Base-by-base conservation (phyloP, 2,797 vertebrate species). In the Danio kyathit region DNA sequence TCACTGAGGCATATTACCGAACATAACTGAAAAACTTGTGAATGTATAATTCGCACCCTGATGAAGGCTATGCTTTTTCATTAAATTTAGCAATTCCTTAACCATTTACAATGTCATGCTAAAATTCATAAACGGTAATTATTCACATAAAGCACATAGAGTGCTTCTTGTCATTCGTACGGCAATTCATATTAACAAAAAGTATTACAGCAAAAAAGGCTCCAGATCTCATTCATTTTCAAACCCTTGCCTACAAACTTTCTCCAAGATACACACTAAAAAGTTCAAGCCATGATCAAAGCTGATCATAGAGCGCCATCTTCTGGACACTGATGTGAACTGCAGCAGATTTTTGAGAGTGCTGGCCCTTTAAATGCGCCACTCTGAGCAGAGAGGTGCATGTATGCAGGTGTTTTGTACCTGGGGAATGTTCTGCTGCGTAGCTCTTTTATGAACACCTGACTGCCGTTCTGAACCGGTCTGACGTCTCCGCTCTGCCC, bases 401-500 rank as follows among this genome's bases (percentile, higher is more conserved):
- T 38, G 21, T 64, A 17, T 7, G 17, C 12, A 56, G 7, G 54
- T 74, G 71, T 61, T 29, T 43, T n/a, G 1, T 61, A 99, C 98
- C 97, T 99, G 19, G 98, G 98, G 67, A 99, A 99, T 0, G 98
- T 99, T 75, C 98, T 90, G 85, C 97, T 99, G 82, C 97, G 94
- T 1, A 99, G 93, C 85, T 99, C 97, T 89, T 99, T 99, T 61
- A 99, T 99, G 83, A 99, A 99, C 82, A 99, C 94, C 76, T 99
- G 97, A 89, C 98, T 99, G 89, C 98, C 98, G 0, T 99, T 99
- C 91, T 98, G 97, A 48, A 99, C 98, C 0, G 97, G 97, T 84
- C 89, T 96, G 78, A 98, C 95, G 2, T 99, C 97, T 1, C 95
- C 96, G 2, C 93, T 94, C 87, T 97, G 97, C 40, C 97, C 96